Base-by-base conservation (phyloP, 1,140 invertebrate genomes). In the Diploscapter pachys region DNA sequence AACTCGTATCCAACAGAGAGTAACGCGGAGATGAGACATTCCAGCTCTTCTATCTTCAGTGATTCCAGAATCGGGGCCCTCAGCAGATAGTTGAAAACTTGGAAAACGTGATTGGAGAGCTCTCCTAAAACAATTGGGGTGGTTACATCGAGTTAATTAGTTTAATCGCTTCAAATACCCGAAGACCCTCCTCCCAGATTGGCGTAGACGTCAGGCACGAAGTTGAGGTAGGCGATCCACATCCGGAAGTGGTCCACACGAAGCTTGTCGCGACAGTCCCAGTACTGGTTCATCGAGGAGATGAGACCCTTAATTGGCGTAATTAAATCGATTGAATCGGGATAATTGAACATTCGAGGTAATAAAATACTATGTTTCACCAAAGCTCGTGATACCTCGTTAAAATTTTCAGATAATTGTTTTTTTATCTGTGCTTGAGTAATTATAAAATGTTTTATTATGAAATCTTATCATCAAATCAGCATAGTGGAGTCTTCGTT, bases 21-120 rank as follows among this genome's bases (percentile, higher is more conserved):
- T 3, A 83, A 71, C 13, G 78, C 62, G n/a, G 76, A 72, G 59
- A 83, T 83, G 62, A 83, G 68, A 71, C 78, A 71, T 54, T 81
- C 72, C 71, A 83, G 77, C 64, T 83, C 82, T 81, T 83, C 83
- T 70, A 83, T 83, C 67, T 85, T 83, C 2, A 83, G 70, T 53
- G 67, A 53, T 48, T 83, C 83, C 11, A 83, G 72, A 64, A 83
- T 75, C 49, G 79, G 78, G 13, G 76, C 59, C 54, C 80, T 73
- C 5, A 83, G 80, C 65, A 83, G 70, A 61, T 81, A 83, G 57
- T 85, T 73, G 66, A 84, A 85, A 68, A 81, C 69, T 11, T 80
- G 72, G 64, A 85, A 83, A 13, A 83, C 75, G 9, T 81, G 61
- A 31, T 80, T 72, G 6, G 82, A 78, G 52, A 83, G 57, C 56